phyloP scores from a whole-genome alignment of 1,140 invertebrate species.

The Eciton burchellii region DNA sequence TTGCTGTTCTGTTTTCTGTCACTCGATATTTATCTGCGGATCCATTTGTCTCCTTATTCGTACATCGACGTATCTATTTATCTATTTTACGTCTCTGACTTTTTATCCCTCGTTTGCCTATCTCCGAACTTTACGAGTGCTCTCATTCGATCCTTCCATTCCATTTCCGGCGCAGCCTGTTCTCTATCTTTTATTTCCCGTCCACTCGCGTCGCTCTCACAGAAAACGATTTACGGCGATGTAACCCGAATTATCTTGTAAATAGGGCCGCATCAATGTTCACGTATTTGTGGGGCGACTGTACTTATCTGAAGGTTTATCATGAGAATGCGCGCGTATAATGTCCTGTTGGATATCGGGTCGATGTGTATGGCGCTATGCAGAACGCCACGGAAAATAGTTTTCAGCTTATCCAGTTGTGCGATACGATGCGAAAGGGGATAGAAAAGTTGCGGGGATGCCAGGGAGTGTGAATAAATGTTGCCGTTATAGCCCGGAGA shows the following conservation, averaged over 20 bases:
- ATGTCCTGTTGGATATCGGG: constrained; percentile 32
- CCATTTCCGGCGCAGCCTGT: not conserved
- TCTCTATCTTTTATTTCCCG: not conserved
- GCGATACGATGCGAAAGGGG: constrained; percentile 1
- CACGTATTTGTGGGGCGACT: not conserved
- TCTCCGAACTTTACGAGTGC: constrained; percentile 17
- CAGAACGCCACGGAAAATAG: constrained; percentile 40
- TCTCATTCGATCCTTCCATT: constrained; percentile 24
- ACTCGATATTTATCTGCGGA: constrained; percentile 40
- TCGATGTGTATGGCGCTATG: constrained; percentile 35
- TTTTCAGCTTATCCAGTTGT: constrained; percentile 14
- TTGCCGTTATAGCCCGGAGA: constrained; percentile 3
- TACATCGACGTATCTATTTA: constrained; percentile 49
- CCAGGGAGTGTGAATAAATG: constrained; percentile 1
- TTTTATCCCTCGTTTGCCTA: constrained; percentile 21
- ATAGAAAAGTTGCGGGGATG: constrained; percentile 12
- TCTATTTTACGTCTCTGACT: constrained; percentile 31
- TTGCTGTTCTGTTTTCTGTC: constrained; percentile 16
- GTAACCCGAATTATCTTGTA: not conserved
- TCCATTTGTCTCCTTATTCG: constrained; percentile 52
- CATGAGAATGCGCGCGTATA: constrained; percentile 25
- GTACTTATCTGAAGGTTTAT: constrained; percentile 21
- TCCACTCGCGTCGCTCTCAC: not conserved
- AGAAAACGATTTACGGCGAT: not conserved
- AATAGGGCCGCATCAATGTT: constrained; percentile 9